Conservation (phyloP, 1,140 invertebrate species). For the Drosophila tropicalis region DNA sequence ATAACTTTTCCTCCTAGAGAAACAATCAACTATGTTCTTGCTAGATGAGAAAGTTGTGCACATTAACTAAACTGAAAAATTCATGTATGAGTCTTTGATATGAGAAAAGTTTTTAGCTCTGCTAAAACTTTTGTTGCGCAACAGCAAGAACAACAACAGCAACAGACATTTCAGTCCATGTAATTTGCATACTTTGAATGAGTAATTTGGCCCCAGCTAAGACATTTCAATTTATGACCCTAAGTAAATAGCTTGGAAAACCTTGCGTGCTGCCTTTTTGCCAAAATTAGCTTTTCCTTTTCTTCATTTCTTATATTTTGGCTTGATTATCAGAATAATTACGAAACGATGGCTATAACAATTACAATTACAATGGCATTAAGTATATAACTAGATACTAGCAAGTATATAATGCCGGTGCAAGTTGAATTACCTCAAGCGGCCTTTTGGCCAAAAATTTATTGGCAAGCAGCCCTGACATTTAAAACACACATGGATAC, state of each 20-base stretch:
- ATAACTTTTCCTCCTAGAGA: background rate
- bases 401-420: slow-evolving; percentile 15
- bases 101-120: slow-evolving; percentile 50
- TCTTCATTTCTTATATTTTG: slow-evolving; percentile 18
- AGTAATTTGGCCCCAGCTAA: slow-evolving; percentile 41
- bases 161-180: slow-evolving; percentile 14
- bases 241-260: slow-evolving; percentile 49
- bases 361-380: slow-evolving; percentile 55
- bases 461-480: slow-evolving; percentile 63
- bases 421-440: slow-evolving; percentile 59
- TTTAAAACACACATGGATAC: slow-evolving; percentile 32
- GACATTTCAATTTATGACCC: slow-evolving; percentile 61
- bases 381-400: slow-evolving; percentile 28
- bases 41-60: slow-evolving; percentile 14
- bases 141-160: slow-evolving; percentile 23
- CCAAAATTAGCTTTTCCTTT: slow-evolving; percentile 59
- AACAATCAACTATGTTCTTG: background rate
- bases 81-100: slow-evolving; percentile 41
- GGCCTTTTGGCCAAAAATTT: slow-evolving; percentile 39
- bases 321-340: slow-evolving; percentile 68
- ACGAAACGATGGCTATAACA: slow-evolving; percentile 59
- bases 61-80: slow-evolving; percentile 37
- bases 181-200: slow-evolving; percentile 47
- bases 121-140: slow-evolving; percentile 55
- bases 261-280: slow-evolving; percentile 55